Percentiles rank a stretch among this genome's conserved stretches.
These are phyloP conservation scores for Passer domesticus DNA, from an alignment of 2,113 vertebrate genomes.

Conservation along the genomic window DNA sequence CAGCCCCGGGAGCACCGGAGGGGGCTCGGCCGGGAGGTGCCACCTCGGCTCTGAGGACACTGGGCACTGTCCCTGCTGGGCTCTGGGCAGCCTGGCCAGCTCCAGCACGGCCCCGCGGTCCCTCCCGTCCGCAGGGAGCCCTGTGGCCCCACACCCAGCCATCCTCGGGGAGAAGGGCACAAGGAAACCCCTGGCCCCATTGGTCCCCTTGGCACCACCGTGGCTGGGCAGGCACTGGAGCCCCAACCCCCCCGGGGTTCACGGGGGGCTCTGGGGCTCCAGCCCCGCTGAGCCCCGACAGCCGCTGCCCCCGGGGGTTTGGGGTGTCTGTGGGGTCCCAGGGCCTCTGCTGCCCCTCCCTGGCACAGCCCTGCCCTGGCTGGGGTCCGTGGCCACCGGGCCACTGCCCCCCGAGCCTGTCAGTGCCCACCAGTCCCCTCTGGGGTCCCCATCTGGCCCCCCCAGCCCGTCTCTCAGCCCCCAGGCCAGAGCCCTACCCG, in stretches of 20 bases:
- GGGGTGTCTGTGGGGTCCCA: background rate
- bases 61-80: background rate
- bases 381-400: accelerated
- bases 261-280: background rate
- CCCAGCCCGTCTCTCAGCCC: background rate
- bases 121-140: background rate
- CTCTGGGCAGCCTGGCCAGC: background rate
- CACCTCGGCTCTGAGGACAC: background rate
- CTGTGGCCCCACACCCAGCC: background rate
- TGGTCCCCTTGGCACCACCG: background rate
- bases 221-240: background rate
- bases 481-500: constrained; percentile 6
- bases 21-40: background rate
- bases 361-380: background rate
- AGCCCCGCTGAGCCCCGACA: accelerated
- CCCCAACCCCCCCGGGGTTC: background rate
- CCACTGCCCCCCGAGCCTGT: background rate
- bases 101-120: background rate
- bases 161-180: background rate
- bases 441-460: background rate
- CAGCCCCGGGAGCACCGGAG: background rate
- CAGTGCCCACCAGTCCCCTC: background rate
- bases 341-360: accelerated
- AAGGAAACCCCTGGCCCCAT: background rate
- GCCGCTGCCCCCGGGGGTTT: background rate